phyloP scores from a whole-genome alignment of 1,140 invertebrate genomes.

The Pachyrhynchus sulphureomaculatus region DNA sequence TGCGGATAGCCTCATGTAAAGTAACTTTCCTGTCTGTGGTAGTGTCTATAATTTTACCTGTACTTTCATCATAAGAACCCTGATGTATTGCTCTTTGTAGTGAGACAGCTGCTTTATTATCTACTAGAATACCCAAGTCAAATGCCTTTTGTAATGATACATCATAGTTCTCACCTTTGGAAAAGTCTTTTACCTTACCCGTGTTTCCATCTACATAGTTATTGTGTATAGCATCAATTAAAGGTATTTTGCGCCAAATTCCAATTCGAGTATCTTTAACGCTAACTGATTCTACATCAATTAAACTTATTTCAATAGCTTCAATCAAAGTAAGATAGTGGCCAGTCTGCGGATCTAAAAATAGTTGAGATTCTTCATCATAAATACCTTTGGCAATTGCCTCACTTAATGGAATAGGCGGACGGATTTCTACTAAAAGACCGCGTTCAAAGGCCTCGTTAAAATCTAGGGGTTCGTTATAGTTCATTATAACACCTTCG shows the following conservation, averaged over 20 bases:
- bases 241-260: slow-evolving; percentile 70
- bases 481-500: slow-evolving; percentile 65
- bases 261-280: slow-evolving; percentile 79
- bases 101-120: slow-evolving; percentile 79
- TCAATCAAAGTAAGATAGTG: slow-evolving; percentile 72
- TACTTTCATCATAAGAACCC: slow-evolving; percentile 77
- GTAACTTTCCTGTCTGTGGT: slow-evolving; percentile 74
- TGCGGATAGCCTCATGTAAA: slow-evolving; percentile 80
- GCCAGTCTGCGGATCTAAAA: slow-evolving; percentile 78
- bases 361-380: slow-evolving; percentile 70
- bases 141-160: slow-evolving; percentile 79
- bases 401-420: slow-evolving; percentile 80
- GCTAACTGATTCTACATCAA: slow-evolving; percentile 80
- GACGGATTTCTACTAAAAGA: slow-evolving; percentile 76
- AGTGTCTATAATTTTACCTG: slow-evolving; percentile 81
- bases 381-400: slow-evolving; percentile 81
- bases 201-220: slow-evolving; percentile 74
- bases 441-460: slow-evolving; percentile 83
- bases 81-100: slow-evolving; percentile 84
- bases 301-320: slow-evolving; percentile 71
- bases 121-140: slow-evolving; percentile 75
- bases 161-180: slow-evolving; percentile 62
- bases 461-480: slow-evolving; percentile 73
- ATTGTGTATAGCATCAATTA: slow-evolving; percentile 73
- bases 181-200: slow-evolving; percentile 69